Base-by-base conservation (phyloP, 2,888 invertebrate genomes). In the Drosophila barbarae region DNA sequence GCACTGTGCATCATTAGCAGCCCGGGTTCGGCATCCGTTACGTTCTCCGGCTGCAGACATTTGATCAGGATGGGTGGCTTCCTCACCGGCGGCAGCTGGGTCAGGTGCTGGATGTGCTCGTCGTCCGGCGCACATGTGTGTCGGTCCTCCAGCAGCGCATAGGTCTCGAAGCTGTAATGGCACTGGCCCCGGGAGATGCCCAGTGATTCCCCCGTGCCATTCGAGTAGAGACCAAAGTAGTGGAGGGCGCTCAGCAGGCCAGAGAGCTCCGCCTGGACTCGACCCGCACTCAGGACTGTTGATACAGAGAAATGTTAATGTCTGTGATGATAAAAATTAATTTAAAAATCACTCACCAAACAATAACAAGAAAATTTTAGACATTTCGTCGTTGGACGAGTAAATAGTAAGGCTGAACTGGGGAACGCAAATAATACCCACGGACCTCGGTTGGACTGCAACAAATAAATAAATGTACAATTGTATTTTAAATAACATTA, bases 11-110 rank as follows among this genome's bases (percentile, higher is more conserved):
- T 86, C n/a, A 89, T 75, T 0, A 86, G 83, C 5, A 89, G 57
- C 0, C 78, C 77, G 2, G 64, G 59, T 2, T 15, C 15, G 4
- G 21, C 39, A 1, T 9, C 2, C 0, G 35, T 39, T 1, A 6
- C 30, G n/a, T 61, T 72, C n/a, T 21, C 53, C 5, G 44, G 53
- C 15, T 86, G 83, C 32, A 88, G 51, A 41, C 89, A 89, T 42
- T 88, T 87, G 0, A 89, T 80, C 72, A 87, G 80, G 12, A 89
- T 86, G 4, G 87, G 87, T 0, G 88, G 85, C 18, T 84, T 86
- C 0, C 81, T 78, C 4, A 54, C 66, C 7, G 55, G 76, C 7
- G 73, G 63, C 13, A 23, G 44, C 8, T 82, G 75, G 1, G 47
- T 41, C 50, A 88, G 39, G 50, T 88, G 88, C 15, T 73, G 18